Evolutionary conservation across 1,140 invertebrate genomes (phyloP).

Genomic region (Thaumatotibia leucotreta): DNA sequence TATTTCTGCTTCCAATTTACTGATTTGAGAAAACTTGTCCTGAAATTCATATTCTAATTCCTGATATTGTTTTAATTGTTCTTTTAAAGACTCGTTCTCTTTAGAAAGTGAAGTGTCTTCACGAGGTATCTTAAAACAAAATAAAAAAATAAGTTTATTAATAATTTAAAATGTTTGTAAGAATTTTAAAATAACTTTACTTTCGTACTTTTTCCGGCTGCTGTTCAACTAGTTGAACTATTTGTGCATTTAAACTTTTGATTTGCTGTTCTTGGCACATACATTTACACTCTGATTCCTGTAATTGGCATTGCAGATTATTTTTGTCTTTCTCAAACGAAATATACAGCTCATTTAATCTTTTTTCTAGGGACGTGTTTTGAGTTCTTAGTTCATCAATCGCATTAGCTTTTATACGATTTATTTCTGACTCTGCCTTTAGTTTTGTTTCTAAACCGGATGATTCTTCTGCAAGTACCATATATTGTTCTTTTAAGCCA

Average conservation of each 20-base stretch:
- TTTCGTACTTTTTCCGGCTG: conserved; percentile 37
- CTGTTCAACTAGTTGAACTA: conserved; percentile 51
- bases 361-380: conserved; percentile 53
- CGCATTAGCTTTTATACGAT: conserved; percentile 45
- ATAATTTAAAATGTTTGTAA: conserved; percentile 1
- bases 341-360: conserved; percentile 46
- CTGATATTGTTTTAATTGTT: conserved; percentile 53
- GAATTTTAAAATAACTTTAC: background rate
- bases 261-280: conserved; percentile 69
- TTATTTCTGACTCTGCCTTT: conserved; percentile 59
- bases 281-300: conserved; percentile 62
- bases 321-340: conserved; percentile 62
- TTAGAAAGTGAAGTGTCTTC: conserved; percentile 35
- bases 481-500: conserved; percentile 55
- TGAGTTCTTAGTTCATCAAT: conserved; percentile 51
- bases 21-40: conserved; percentile 48
- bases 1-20: conserved; percentile 48
- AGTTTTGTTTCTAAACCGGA: conserved; percentile 54
- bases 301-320: conserved; percentile 52
- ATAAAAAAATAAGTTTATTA: conserved; percentile 17
- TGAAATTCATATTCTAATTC: conserved; percentile 52
- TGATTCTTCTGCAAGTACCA: conserved; percentile 56
- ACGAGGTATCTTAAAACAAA: conserved; percentile 22
- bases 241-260: conserved; percentile 52
- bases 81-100: conserved; percentile 52